Base-by-base conservation (phyloP, 2,888 invertebrate species). In the Mongoloraphidia duomilia region DNA sequence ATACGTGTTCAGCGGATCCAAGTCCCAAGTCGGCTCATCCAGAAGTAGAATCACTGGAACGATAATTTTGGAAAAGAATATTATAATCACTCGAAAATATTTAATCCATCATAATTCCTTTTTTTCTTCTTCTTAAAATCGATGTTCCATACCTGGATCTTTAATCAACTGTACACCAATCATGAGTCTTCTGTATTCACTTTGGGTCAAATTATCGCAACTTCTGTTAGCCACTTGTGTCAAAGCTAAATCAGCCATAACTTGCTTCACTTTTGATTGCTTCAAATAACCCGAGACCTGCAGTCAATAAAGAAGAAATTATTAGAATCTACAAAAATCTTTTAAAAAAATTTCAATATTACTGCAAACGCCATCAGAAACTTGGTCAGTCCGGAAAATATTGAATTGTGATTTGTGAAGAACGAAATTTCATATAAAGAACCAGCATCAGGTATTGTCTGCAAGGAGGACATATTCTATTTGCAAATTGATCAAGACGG, bases 1-100 rank as follows among this genome's bases (percentile, higher is more conserved):
- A 65, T 95, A 96, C 0, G 95, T 93, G 60, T 94, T 94, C 47
- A 97, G 71, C 0, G 96, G 93, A 66, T 96, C 95, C 55, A 97
- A 73, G 56, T 92, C 92, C 77, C 88, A 86, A 0, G 95, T 94
- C 1, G 95, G 94, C 61, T 96, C 95, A 63, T 96, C 95, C 54
- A 94, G 70, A 1, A 95, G 74, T 2, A 95, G 68, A 60, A 95
- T 77, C 14, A 91, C 90, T 88, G 65, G 2, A 73, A 69, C 49
- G 39, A 46, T 34, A 41, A 44, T 40, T 37, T 43, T 37, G 12
- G 34, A 13, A 17, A 3, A 6, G 35, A 34, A 13, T 34, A 14
- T 13, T 39, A 26, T 5, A 26, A 6, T 26, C 26, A 6, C 5
- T 57, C 65, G 62, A 26, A 46, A 50, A 35, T 13, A 35, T 46